Base-by-base conservation (phyloP, 2,888 invertebrate genomes). In the Nemoura dubitans region DNA sequence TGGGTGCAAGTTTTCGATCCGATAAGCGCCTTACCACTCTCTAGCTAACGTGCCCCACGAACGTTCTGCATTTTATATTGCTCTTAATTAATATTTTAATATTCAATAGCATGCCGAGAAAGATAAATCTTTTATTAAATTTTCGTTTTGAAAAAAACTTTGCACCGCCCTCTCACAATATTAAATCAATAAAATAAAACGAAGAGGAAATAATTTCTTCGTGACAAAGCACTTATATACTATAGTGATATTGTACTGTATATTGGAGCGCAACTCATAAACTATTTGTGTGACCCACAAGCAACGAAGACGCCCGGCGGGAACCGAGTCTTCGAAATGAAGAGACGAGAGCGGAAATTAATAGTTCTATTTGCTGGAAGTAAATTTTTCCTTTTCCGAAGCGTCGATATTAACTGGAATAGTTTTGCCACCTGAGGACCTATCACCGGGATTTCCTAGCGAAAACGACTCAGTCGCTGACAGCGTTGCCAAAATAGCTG, bases 41-140 rank as follows among this genome's bases (percentile, higher is more conserved):
- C 1, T 7, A 59, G 14, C 59, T 3, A 59, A 59, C 59, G 59
- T 59, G 59, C 21, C 6, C 59, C 59, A 59, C 59, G 59, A 59
- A 59, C 59, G 59, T 14, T 59, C 21, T 59, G 59, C 59, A 59
- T 59, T 59, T 59, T 59, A 59, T 59, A 59, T 59, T 59, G 14
- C 59, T 59, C 59, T 59, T 59, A 59, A 59, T 59, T 59, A 59
- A 59, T 59, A 59, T 59, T 59, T 59, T 59, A 59, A 59, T 59
- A 59, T 59, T 59, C 59, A 59, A 59, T 59, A 59, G 59, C 59
- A 59, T 59, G 59, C 59, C 14, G 59, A 21, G 16, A 59, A 59
- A 59, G 59, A 59, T 59, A 59, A 59, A 59, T 59, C 59, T 59
- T 59, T 59, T 59, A 59, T 59, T 59, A 59, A 59, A 59, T 59